Evolutionary conservation across 2,797 vertebrate genomes (phyloP).

Genomic region (Enteromius radiatus): DNA sequence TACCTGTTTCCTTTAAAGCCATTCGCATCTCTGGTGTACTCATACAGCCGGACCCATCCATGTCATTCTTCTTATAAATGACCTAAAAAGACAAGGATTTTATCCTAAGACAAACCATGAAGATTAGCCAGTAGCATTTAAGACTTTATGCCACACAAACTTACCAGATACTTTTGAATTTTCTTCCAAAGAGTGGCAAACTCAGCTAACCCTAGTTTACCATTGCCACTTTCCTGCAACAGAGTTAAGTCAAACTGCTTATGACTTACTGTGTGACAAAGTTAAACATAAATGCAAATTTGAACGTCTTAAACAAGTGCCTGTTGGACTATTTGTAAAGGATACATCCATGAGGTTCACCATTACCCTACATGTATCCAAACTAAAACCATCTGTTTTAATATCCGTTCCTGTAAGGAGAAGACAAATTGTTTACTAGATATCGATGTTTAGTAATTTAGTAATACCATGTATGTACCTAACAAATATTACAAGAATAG

Average conservation of each 20-base stretch:
- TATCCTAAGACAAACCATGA: neutral
- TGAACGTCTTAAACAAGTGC: neutral
- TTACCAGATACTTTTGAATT: slow-evolving; percentile 64
- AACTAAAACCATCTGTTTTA: slow-evolving; percentile 72
- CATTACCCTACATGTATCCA: slow-evolving; percentile 74
- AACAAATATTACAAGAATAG: neutral
- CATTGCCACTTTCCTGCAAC: slow-evolving; percentile 59
- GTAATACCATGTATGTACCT: too few relatives aligned
- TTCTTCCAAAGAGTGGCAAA: slow-evolving; percentile 65
- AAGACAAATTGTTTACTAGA: slow-evolving; percentile 18
- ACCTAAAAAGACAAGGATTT: slow-evolving; percentile 56
- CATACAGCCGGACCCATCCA: slow-evolving; percentile 73
- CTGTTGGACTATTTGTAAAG: slow-evolving; percentile 55
- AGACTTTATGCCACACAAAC: neutral
- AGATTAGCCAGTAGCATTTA: neutral
- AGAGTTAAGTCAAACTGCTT: slow-evolving; percentile 42
- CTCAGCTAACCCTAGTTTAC: slow-evolving; percentile 61
- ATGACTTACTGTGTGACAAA: neutral
- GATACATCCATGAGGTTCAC: slow-evolving; percentile 80
- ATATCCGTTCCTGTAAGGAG: slow-evolving; percentile 69
- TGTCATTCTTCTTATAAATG: slow-evolving; percentile 71
- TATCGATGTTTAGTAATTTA: neutral
- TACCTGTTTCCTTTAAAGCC: slow-evolving; percentile 73
- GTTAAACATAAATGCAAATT: neutral
- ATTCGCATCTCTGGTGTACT: slow-evolving; percentile 73